Conservation (phyloP, 2,888 invertebrate species). For the Harpalus rubripes region DNA sequence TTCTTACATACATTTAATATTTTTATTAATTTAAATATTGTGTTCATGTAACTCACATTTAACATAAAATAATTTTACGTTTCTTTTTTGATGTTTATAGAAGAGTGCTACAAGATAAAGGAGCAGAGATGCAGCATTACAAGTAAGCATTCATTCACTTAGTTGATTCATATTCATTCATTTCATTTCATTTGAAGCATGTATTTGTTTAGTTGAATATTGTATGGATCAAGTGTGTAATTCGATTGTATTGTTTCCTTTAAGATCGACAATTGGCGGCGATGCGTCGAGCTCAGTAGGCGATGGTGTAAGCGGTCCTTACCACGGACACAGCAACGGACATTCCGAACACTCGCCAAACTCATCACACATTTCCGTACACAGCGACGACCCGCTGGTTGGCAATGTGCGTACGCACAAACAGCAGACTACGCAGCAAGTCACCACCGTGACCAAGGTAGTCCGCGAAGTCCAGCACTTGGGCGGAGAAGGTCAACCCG, state of each 20-base stretch:
- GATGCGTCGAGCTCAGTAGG: conserved; percentile 72
- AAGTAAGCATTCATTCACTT: conserved; percentile 78
- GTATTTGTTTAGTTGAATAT: conserved; percentile 45
- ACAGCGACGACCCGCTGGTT: conserved; percentile 79
- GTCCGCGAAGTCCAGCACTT: conserved; percentile 83
- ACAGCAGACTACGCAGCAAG: conserved; percentile 85
- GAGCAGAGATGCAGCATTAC: conserved; percentile 83
- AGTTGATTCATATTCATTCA: conserved; percentile 21
- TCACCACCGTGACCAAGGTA: conserved; percentile 86
- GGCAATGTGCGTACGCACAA: conserved; percentile 83
- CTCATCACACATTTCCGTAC: conserved; percentile 79
- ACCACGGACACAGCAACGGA: conserved; percentile 81
- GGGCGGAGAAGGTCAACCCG: conserved; percentile 79
- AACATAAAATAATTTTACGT: conserved; percentile 70
- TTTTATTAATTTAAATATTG: conserved; percentile 42
- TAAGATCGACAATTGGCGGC: conserved; percentile 69
- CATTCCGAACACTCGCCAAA: conserved; percentile 83
- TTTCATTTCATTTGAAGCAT: conserved; percentile 45
- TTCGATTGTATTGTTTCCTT: conserved; percentile 34
- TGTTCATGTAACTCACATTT: conserved; percentile 35
- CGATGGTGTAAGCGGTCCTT: conserved; percentile 74
- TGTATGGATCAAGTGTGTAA: conserved; percentile 3
- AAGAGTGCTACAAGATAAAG: conserved; percentile 83
- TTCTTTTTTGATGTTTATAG: conserved; percentile 78
- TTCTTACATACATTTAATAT: conserved; percentile 19